phyloP scores from a whole-genome alignment of 1,140 invertebrate genomes.

The Calycopis cecrops region DNA sequence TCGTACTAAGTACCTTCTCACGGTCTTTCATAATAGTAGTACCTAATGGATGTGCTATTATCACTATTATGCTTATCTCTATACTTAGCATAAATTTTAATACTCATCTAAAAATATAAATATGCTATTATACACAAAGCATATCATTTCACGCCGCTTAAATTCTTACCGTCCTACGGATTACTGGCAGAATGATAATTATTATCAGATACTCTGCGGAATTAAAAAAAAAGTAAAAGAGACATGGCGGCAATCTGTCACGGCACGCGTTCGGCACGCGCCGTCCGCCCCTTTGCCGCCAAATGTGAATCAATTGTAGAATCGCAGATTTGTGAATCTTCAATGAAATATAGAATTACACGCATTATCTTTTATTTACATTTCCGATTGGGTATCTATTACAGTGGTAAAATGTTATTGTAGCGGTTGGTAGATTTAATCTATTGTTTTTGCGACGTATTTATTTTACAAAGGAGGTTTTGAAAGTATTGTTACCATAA shows the following conservation, averaged over 20 bases:
- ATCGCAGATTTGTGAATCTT: constrained; percentile 51
- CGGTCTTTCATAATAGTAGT: too few relatives aligned
- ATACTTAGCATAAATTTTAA: too few relatives aligned
- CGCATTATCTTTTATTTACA: constrained; percentile 64
- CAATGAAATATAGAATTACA: constrained; percentile 67
- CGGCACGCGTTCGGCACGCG: constrained; percentile 56
- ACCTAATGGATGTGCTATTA: too few relatives aligned
- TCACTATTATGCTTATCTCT: too few relatives aligned
- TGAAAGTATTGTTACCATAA: too few relatives aligned
- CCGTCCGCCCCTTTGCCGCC: constrained; percentile 37
- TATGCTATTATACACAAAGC: constrained; percentile 14
- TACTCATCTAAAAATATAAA: not conserved
- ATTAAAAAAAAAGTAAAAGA: constrained; percentile 37
- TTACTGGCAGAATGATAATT: constrained; percentile 34
- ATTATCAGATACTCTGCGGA: constrained; percentile 37
- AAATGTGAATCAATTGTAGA: constrained; percentile 49
- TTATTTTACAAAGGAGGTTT: too few relatives aligned
- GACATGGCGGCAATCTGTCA: constrained; percentile 44
- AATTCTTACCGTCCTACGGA: constrained; percentile 25
- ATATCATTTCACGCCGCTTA: constrained; percentile 27
- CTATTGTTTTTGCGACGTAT: constrained; percentile 9
- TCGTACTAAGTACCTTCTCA: too few relatives aligned
- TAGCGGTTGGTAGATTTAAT: constrained; percentile 40
- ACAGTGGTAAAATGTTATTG: constrained; percentile 52
- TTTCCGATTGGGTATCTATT: constrained; percentile 69